Base-by-base conservation (phyloP, 64 coral and sea anemone species). In the Porites australiensis region DNA sequence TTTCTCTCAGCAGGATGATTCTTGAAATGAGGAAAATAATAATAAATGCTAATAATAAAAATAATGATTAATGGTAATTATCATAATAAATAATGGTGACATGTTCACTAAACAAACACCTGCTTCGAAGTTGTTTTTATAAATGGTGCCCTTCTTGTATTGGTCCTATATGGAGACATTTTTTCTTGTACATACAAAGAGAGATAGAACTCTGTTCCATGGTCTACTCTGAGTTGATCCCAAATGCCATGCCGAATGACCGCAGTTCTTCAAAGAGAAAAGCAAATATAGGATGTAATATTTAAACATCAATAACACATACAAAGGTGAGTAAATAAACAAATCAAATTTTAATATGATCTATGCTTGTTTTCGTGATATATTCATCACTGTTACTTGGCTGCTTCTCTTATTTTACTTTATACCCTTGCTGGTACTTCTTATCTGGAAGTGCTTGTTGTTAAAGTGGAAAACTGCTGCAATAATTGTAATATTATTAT, bases 171-270 rank as follows among this genome's bases (percentile, higher is more conserved):
- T 14, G 61, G n/a, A 49, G 83, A 18, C 83, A 71, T 70, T 86
- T 86, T 86, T 49, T 86, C 83, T 86, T 86, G 83, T 22, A 86
- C 63, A 86, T 86, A 86, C 12, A 86, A 57, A 12, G 48, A 65
- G 8, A 86, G 64, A 45, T 66, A 64, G 44, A 86, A 70, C 59
- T 86, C 82, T 61, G 23, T 64, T 44, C 37, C 82, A 86, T 86
- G 64, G 61, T 86, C 83, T 19, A 86, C 83, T 69, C 83, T 86
- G 70, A 86, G 70, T 57, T 86, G 83, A 48, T 70, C 83, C 63
- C 83, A 86, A 54, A 86, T 70, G 27, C 64, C 64, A 71, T 86
- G 70, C 65, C 70, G 19, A 21, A 86, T 64, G 49, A 86, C 63
- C 15, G 83, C 83, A 69, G 59, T 37, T 70, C 83, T 86, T 55